These are phyloP conservation scores for Brachionus koreanus DNA, from an alignment of 1,140 invertebrate species.

Conservation along the genomic window DNA sequence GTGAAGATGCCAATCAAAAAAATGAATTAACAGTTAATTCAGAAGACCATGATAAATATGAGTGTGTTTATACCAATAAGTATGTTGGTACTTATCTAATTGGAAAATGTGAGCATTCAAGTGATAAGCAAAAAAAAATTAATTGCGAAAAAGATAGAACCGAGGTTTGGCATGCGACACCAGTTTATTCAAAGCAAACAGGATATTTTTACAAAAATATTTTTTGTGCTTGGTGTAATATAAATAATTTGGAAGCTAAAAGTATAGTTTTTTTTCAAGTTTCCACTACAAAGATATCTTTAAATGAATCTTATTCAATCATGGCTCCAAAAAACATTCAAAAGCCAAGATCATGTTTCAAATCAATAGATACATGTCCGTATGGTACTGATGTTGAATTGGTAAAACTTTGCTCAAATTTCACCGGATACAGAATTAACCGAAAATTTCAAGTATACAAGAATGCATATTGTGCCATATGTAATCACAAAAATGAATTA, in stretches of 20 bases:
- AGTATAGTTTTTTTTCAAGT: neutral
- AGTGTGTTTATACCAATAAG: neutral
- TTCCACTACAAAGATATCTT: neutral
- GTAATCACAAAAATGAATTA: neutral
- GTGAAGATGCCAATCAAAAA: neutral
- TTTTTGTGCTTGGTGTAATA: constrained; percentile 3
- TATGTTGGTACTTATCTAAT: neutral
- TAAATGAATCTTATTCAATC: neutral
- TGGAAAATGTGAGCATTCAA: too few species aligned
- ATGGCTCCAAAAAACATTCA: neutral
- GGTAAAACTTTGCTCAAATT: neutral
- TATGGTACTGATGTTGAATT: neutral
- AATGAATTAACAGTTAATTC: neutral
- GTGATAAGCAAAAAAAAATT: neutral
- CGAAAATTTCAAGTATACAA: neutral
- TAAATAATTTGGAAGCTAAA: neutral
- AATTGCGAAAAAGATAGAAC: neutral
- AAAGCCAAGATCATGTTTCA: neutral
- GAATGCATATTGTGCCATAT: constrained; percentile 10
- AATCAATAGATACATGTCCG: neutral
- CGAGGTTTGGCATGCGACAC: neutral
- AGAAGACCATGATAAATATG: neutral
- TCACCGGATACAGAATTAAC: neutral
- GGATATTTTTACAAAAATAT: neutral
- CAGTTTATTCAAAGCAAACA: neutral